Evolutionary conservation across 2,113 vertebrate species (phyloP), one percentile per base, ranked within the genome.

Genomic region (Hippocampus barbouri): DNA sequence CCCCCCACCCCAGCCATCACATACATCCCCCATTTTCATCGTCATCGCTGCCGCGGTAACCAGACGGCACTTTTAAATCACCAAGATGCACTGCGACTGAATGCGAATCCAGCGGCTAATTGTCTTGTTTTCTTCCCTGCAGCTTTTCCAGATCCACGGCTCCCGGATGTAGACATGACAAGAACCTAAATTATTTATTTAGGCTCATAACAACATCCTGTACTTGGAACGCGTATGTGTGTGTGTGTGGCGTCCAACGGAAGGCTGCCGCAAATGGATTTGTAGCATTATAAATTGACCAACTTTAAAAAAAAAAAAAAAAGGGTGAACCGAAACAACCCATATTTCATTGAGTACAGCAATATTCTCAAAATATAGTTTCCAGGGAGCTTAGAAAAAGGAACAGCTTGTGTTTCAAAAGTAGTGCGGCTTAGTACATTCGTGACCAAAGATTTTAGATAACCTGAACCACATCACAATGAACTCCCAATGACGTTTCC

Each of bases 101-200:
- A 62, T 69, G 8, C 25, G 38, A 21, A 21, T 30, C 8, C 11
- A 23, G 10, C 16, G 10, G 34, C 30, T 40, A 15, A 56, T n/a
- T 25, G 25, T 66, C 43, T 66, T 62, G 14, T 77, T 72, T 83
- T 23, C 15, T 65, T 65, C 14, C 77, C 82, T 67, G 27, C 90
- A 93, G 92, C 89, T 93, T 82, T 93, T 93, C 85, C 92, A 93
- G 83, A 89, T 93, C 83, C 91, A 93, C 12, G 92, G 92, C 56
- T 90, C 92, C 78, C 78, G 92, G 89, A 92, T 92, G 86, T 93
- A 93, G 85, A 87, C 74, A 67, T 47, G 5, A 62, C 49, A 60
- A 61, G 71, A 68, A 49, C 70, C 69, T 20, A 71, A 67, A 38
- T 68, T 80, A 62, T 78, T 75, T 75, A 74, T 69, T 61, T 68